Evolutionary conservation across 1,140 invertebrate species (phyloP), one percentile per base, ranked within the genome.

Genomic region (Dendroctonus ponderosae): DNA sequence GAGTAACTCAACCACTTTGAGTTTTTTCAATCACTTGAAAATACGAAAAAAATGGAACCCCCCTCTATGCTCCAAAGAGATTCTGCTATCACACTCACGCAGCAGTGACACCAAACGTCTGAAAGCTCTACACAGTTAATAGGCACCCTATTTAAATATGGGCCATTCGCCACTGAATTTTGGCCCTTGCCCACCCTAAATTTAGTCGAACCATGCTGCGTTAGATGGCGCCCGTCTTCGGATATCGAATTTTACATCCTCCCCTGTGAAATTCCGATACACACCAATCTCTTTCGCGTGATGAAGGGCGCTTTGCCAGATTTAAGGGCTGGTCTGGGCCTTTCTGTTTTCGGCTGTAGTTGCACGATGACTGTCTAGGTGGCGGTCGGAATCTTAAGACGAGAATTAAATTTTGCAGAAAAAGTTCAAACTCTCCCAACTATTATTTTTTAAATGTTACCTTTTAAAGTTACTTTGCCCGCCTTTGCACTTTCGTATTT

Each of bases 171-270:
- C 41, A 11, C 6, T 15, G 42, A 9, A 61, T 63, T 63, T 63
- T 9, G 37, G 49, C 38, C 11, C 46, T 44, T 42, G 7, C 7
- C 51, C 51, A 63, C 74, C 74, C 72, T 52, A 74, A 75, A 74
- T 68, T 72, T 71, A 68, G 56, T 67, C 68, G 44, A 40, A 49
- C 72, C 70, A 70, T 65, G 65, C 14, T 39, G 67, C 69, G 64
- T 43, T 49, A 71, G 74, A 67, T 53, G 60, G 67, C 70, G 64
- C 37, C 43, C 3, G 9, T 38, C 37, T 40, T 42, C 26, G 26
- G 26, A 14, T 12, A 67, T 70, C 54, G 61, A 63, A 54, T 54
- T 63, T 53, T 26, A 3, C 26, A 26, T 26, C 26, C 26, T 26
- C 3, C 26, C 26, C 26, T 26, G 26, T 26, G 26, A 26, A 26